Conservation (phyloP, 2,113 vertebrate species). For the Leptobrachium ailaonicum region DNA sequence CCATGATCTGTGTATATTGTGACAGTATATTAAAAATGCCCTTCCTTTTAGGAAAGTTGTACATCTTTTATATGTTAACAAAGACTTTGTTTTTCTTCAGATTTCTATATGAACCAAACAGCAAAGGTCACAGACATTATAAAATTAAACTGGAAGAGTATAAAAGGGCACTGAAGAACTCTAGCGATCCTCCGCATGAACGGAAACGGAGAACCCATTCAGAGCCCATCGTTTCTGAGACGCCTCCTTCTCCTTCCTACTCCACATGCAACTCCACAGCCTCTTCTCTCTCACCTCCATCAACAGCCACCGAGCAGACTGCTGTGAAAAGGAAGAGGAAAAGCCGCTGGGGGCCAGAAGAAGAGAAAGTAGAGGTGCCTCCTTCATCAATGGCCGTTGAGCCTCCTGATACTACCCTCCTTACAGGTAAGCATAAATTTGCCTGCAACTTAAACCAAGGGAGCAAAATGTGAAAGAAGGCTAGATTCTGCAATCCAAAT, state of each 20-base stretch:
- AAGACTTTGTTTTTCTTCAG: slow-evolving; percentile 54
- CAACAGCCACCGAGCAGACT: slow-evolving; percentile 16
- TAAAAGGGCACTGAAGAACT: slow-evolving; percentile 62
- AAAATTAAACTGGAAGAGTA: slow-evolving; percentile 84
- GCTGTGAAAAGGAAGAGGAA: slow-evolving; percentile 84
- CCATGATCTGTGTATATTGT: no score
- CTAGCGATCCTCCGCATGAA: background rate
- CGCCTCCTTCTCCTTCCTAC: background rate
- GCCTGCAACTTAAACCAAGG: no score
- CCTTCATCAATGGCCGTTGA: slow-evolving; percentile 63
- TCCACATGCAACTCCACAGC: background rate
- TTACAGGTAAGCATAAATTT: slow-evolving; percentile 15
- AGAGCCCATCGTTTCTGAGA: slow-evolving; percentile 25
- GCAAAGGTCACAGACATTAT: slow-evolving; percentile 81
- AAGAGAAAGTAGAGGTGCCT: slow-evolving; percentile 85
- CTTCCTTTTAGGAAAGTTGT: background rate
- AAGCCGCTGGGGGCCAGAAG: slow-evolving; percentile 93
- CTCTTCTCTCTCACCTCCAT: background rate
- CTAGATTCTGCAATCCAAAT: no score
- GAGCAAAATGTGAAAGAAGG: no score
- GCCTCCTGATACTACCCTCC: slow-evolving; percentile 31
- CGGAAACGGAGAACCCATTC: background rate
- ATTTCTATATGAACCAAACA: slow-evolving; percentile 88
- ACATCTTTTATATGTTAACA: background rate
- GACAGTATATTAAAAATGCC: no score